Conservation (phyloP, 2,113 vertebrate genomes). For the Chlorodrepanis virens region DNA sequence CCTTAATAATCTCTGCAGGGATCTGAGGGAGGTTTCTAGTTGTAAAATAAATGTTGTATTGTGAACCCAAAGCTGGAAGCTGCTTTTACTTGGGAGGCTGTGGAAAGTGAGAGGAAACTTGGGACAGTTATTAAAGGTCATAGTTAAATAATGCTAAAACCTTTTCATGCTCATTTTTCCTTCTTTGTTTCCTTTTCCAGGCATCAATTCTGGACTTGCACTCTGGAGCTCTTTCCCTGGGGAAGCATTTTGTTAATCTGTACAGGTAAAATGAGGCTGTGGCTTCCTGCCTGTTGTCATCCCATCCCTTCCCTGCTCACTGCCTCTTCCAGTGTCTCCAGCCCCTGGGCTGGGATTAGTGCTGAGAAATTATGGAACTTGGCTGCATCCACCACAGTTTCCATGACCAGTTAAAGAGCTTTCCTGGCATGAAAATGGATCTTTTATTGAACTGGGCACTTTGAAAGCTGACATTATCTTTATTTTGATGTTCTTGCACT, state of each 20-base stretch:
- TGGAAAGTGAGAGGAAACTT: not conserved
- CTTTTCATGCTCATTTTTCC: not conserved
- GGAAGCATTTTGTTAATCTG: constrained; percentile 94
- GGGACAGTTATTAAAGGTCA: not conserved
- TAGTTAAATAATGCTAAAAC: not conserved
- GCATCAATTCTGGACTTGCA: constrained; percentile 96
- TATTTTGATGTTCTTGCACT: not conserved
- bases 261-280: constrained; percentile 81
- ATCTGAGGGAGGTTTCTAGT: not conserved
- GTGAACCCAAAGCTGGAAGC: not conserved
- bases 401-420: not conserved
- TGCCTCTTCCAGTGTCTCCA: not conserved
- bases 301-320: not conserved
- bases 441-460: not conserved
- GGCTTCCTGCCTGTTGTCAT: not conserved
- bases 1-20: not conserved
- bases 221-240: constrained; percentile 92
- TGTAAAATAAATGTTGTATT: not conserved
- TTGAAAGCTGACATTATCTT: not conserved
- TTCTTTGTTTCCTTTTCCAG: constrained; percentile 64
- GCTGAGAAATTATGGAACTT: not conserved
- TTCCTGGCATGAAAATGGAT: not conserved
- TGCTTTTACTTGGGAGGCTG: not conserved
- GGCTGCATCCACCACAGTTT: not conserved
- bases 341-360: not conserved